Conservation (phyloP, 2,888 invertebrate species). For the Lamellibrachia satsuma region DNA sequence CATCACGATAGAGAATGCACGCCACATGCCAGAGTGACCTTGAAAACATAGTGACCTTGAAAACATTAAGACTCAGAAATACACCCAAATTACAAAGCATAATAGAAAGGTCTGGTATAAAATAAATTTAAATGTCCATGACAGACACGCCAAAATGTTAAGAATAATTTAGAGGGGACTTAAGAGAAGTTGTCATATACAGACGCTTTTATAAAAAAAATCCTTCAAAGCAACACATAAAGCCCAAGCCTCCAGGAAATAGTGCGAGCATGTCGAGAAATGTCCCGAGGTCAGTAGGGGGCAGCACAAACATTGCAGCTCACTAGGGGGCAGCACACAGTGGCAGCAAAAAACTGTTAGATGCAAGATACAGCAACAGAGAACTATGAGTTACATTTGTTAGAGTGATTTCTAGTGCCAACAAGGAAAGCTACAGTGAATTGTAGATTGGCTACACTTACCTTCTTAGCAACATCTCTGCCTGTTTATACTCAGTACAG, state of each 20-base stretch:
- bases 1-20: background rate
- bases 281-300: background rate
- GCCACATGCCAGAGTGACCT: too few species aligned
- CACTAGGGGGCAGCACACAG: background rate
- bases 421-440: background rate
- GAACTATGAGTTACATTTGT: background rate
- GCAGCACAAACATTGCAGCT: conserved; percentile 2
- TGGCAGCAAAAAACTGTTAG: conserved; percentile 5
- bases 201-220: background rate
- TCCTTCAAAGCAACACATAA: background rate
- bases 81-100: background rate
- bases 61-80: background rate
- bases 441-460: background rate
- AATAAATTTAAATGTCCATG: background rate
- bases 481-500: background rate
- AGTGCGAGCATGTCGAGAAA: background rate
- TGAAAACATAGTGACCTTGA: too few species aligned
- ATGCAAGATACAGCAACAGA: background rate
- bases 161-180: background rate
- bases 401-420: background rate
- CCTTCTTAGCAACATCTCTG: background rate
- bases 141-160: background rate
- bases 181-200: background rate
- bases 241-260: background rate
- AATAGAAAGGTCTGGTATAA: background rate